phyloP scores from a whole-genome alignment of 2,797 vertebrate genomes.

The Hyperoplus lanceolatus region DNA sequence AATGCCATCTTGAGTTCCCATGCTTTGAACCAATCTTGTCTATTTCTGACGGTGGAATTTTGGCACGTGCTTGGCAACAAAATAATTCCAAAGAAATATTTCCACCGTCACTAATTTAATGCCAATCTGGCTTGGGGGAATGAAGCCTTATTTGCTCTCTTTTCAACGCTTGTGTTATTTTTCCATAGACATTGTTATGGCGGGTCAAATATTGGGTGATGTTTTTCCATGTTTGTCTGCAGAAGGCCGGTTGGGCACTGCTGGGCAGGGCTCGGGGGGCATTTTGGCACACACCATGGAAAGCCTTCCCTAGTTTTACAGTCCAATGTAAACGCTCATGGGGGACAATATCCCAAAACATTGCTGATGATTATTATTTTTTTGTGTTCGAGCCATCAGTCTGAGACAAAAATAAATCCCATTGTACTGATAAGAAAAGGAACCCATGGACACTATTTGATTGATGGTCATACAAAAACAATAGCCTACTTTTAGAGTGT shows the following conservation, averaged over 20 bases:
- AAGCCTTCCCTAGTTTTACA: conserved; percentile 48
- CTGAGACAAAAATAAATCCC: conserved; percentile 17
- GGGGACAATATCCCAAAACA: conserved; percentile 32
- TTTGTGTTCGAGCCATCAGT: conserved; percentile 1
- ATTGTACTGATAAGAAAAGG: conserved; percentile 4
- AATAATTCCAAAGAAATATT: not conserved
- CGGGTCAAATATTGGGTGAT: conserved; percentile 59
- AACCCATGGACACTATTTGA: not conserved
- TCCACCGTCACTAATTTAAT: conserved; percentile 31
- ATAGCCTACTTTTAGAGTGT: not conserved
- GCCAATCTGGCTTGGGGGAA: conserved; percentile 53
- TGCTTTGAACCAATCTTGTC: not conserved
- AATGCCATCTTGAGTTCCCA: conserved; percentile 7
- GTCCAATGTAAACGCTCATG: conserved; percentile 51
- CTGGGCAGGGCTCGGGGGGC: conserved; percentile 35
- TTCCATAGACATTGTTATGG: conserved; percentile 52
- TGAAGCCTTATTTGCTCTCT: conserved; percentile 42
- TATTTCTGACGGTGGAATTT: not conserved
- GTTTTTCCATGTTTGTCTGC: conserved; percentile 76
- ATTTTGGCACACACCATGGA: conserved; percentile 68
- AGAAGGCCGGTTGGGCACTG: conserved; percentile 34
- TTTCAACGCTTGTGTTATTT: conserved; percentile 32
- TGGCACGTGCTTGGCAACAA: conserved; percentile 47
- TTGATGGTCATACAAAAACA: not conserved
- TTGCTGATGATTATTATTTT: conserved; percentile 24